Base-by-base conservation (phyloP, 2,888 invertebrate genomes). In the Dolichopus griseipennis region DNA sequence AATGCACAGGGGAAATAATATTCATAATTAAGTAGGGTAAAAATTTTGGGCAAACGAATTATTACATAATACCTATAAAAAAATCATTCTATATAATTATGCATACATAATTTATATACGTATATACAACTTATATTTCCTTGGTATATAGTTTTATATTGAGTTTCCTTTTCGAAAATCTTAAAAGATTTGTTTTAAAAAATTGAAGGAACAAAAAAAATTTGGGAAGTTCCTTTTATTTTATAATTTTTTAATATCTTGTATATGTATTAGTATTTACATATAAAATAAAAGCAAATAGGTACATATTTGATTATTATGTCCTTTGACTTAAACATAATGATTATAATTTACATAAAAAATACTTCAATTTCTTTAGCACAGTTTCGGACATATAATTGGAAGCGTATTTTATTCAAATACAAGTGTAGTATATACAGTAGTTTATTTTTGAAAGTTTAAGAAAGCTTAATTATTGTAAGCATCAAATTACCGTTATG, bases 1-100 rank as follows among this genome's bases (percentile, higher is more conserved):
- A 52, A 52, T 52, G 52, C 52, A 52, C 52, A 52, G n/a, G 18
- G 52, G 52, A 52, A 52, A 52, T 52, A 52, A 52, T 52, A 52
- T 52, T 52, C 52, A 52, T 52, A 52, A 52, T 52, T 52, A 52
- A 52, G 52, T 52, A 52, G 52, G 52, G 52, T 52, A 52, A 52
- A 52, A 52, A 52, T 52, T 43, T 52, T 52, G 52, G 52, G 15
- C 18, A 18, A 52, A 52, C 52, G 52, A 52, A 52, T 52, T 52
- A 52, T 52, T 52, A 52, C 52, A 52, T 52, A n/a, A 52, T 52
- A 12, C 52, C 52, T 52, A 52, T 52, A n/a, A n/a, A 18, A 52
- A 52, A 18, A 52, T 15, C 9, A 18, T 18, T 52, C 9, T 15
- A 52, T 15, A n/a, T 18, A 52, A 2, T 12, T 52, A 52, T 3